Percentiles rank a stretch among this genome's conserved stretches.
Evolutionary conservation across 1,140 invertebrate species (phyloP).

Genomic region (Zaprionus nigranus): DNA sequence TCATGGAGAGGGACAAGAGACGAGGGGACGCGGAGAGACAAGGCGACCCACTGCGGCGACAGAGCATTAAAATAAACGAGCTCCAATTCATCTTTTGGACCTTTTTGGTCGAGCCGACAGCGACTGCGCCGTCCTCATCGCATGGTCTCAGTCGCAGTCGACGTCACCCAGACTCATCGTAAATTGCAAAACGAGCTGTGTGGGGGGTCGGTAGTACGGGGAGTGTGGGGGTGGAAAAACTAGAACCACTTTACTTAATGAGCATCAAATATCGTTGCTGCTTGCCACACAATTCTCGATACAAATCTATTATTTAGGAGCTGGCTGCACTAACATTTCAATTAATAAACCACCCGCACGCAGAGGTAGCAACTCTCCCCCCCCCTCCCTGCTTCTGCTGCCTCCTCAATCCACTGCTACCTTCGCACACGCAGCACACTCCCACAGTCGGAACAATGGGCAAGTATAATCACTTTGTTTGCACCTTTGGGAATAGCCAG

Average conservation of each 20-base stretch:
- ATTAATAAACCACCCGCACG: slow-evolving; percentile 75
- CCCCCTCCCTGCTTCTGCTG: neutral
- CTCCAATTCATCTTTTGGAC: slow-evolving; percentile 78
- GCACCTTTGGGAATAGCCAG: slow-evolving; percentile 80
- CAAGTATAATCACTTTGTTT: slow-evolving; percentile 83
- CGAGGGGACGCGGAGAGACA: neutral
- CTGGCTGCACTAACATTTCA: slow-evolving; percentile 77
- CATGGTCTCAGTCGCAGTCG: neutral
- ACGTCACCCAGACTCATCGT: slow-evolving; percentile 23
- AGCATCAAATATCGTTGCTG: slow-evolving; percentile 78
- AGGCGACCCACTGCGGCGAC: slow-evolving; percentile 81
- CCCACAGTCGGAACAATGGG: slow-evolving; percentile 73
- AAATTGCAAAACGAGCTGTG: slow-evolving; percentile 57
- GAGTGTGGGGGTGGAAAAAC: slow-evolving; percentile 46
- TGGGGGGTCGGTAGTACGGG: neutral
- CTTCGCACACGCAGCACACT: slow-evolving; percentile 33
- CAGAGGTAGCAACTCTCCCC: slow-evolving; percentile 37
- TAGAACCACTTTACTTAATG: slow-evolving; percentile 83
- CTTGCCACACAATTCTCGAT: slow-evolving; percentile 73
- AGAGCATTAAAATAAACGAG: slow-evolving; percentile 83
- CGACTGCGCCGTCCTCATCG: neutral
- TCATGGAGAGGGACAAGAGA: neutral
- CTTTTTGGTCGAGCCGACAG: slow-evolving; percentile 70
- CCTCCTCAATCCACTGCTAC: neutral
- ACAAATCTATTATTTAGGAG: slow-evolving; percentile 81